Evolutionary conservation across 2,888 invertebrate genomes (phyloP), one percentile per base, ranked within the genome.

Genomic region (Diplazon laetatorius): DNA sequence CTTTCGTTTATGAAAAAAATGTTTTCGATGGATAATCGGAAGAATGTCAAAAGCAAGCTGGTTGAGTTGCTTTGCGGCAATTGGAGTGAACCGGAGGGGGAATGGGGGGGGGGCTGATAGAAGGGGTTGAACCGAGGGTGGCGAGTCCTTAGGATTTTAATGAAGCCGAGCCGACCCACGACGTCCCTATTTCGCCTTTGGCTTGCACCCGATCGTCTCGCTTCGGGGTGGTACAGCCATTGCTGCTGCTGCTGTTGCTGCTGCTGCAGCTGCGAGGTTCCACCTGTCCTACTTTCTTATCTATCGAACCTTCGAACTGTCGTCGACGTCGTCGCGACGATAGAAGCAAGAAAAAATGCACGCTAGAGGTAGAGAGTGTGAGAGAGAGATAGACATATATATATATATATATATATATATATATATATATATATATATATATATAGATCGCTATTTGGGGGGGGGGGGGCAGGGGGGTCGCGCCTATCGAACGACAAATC

Each of bases 211-310:
- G 59, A 63, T 60, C 63, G 30, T 25, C 39, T 59, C 35, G 25
- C 42, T 60, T 4, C 22, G 25, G 46, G 12, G 14, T 46, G 60
- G 8, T 48, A 10, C 48, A 48, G 20, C 42, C n/a, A 12, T n/a
- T 12, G n/a, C 44, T 57, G 44, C 12, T 37, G 20, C 39, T 5
- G 37, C 35, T 39, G 22, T 60, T 60, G 50, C 52, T 68, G 74
- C 74, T 69, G 69, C 63, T 60, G 76, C 59, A 16, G 73, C 55
- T 60, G 37, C 42, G 8, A 46, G 68, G 68, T 52, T 75, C 66
- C 65, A 57, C 75, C 74, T 82, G 82, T 72, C 79, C 82, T 76
- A 82, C 69, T 82, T 82, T 82, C 79, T 81, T 78, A 79, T 82
- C 82, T 77, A 52, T 69, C 77, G 78, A 73, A 81, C 66, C 80